Evolutionary conservation across 2,888 invertebrate species (phyloP).

Genomic region (Diploptera punctata): DNA sequence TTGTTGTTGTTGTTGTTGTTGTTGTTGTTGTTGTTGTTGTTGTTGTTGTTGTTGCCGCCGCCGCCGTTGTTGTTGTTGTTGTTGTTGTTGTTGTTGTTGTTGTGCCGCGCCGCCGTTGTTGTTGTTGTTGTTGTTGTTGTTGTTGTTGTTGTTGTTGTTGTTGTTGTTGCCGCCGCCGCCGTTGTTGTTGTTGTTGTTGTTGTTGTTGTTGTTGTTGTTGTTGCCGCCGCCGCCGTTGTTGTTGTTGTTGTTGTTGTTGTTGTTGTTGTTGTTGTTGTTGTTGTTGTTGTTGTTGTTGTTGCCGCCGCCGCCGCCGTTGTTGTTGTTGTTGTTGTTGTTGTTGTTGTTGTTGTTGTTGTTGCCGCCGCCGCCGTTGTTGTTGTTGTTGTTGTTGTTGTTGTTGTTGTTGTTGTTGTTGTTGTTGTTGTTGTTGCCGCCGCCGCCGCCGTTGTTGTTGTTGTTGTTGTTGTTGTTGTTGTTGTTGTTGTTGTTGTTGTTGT

Average conservation of each 20-base stretch:
- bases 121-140: neutral
- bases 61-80: neutral
- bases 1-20: neutral
- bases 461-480: neutral
- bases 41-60: neutral
- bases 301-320: neutral
- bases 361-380: neutral
- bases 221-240: neutral
- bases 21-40: neutral
- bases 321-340: neutral
- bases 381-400: neutral
- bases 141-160: neutral
- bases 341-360: neutral
- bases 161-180: neutral
- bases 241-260: neutral
- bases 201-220: neutral
- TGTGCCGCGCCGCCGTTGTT: neutral
- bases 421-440: neutral
- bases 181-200: neutral
- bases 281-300: neutral
- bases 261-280: neutral
- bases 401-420: neutral
- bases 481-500: neutral
- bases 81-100: neutral
- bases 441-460: neutral